Evolutionary conservation across 2,113 vertebrate species (phyloP).

Genomic region (Oplegnathus fasciatus): DNA sequence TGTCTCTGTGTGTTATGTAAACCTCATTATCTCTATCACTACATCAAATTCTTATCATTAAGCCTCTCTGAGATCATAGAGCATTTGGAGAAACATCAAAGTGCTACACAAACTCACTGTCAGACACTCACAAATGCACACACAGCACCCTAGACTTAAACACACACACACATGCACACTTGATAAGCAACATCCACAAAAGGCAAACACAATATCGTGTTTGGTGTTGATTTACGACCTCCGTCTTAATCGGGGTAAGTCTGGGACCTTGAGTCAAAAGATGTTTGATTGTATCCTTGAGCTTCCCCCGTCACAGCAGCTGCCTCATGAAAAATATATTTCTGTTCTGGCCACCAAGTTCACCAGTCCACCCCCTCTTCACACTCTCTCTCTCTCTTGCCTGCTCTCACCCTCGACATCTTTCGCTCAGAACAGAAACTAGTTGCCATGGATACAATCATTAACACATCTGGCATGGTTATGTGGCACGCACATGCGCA

Average conservation of each 20-base stretch:
- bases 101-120: slow-evolving; percentile 38
- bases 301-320: slow-evolving; percentile 67
- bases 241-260: slow-evolving; percentile 56
- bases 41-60: slow-evolving; percentile 72
- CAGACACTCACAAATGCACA: slow-evolving; percentile 21
- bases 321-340: slow-evolving; percentile 82
- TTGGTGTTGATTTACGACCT: slow-evolving; percentile 63
- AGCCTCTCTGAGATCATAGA: slow-evolving; percentile 64
- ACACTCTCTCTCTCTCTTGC: slow-evolving; percentile 1
- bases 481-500: slow-evolving; percentile 56
- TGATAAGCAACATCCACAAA: slow-evolving; percentile 16
- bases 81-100: slow-evolving; percentile 68
- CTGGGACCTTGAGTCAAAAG: slow-evolving; percentile 71
- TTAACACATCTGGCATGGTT: slow-evolving; percentile 84
- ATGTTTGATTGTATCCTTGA: slow-evolving; percentile 77
- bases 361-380: slow-evolving; percentile 62
- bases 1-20: slow-evolving; percentile 58
- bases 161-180: slow-evolving; percentile 6
- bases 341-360: slow-evolving; percentile 76
- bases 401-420: slow-evolving; percentile 67
- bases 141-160: slow-evolving; percentile 5
- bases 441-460: slow-evolving; percentile 84
- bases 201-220: slow-evolving; percentile 35
- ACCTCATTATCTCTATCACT: slow-evolving; percentile 74
- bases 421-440: slow-evolving; percentile 71